phyloP scores from a whole-genome alignment of 2,797 vertebrate species.

The Urosaurus nigricauda region DNA sequence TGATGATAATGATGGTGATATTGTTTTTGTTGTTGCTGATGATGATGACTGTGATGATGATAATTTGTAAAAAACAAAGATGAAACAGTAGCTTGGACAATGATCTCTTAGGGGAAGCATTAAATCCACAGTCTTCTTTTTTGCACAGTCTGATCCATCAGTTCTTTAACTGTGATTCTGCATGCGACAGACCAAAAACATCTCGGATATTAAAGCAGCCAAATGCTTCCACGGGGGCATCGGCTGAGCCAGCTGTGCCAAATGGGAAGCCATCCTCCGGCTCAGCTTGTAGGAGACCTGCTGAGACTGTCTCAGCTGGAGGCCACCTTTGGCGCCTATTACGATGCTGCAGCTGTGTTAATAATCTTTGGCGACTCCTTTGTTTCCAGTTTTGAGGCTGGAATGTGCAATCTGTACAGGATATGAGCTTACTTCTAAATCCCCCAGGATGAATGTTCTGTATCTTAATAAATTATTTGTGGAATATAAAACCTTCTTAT shows the following conservation, averaged over 20 bases:
- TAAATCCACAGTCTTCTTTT: background rate
- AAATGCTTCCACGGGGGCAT: slow-evolving; percentile 38
- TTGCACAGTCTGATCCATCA: background rate
- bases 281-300: background rate
- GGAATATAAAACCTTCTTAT: slow-evolving; percentile 58
- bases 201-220: background rate
- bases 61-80: no score
- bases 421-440: slow-evolving; percentile 69
- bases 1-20: no score
- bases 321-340: slow-evolving; percentile 58
- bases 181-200: background rate
- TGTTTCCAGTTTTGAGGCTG: slow-evolving; percentile 58
- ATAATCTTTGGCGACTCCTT: slow-evolving; percentile 67
- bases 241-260: slow-evolving; percentile 36
- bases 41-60: no score
- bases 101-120: background rate
- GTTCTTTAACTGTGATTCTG: background rate
- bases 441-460: slow-evolving; percentile 60
- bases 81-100: background rate
- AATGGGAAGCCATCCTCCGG: slow-evolving; percentile 45
- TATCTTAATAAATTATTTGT: slow-evolving; percentile 74
- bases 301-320: slow-evolving; percentile 60
- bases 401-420: slow-evolving; percentile 62
- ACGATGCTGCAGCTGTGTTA: slow-evolving; percentile 67
- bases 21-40: no score